These are phyloP conservation scores for Zaprionus capensis DNA, from an alignment of 1,140 invertebrate genomes.

Conservation along the genomic window DNA sequence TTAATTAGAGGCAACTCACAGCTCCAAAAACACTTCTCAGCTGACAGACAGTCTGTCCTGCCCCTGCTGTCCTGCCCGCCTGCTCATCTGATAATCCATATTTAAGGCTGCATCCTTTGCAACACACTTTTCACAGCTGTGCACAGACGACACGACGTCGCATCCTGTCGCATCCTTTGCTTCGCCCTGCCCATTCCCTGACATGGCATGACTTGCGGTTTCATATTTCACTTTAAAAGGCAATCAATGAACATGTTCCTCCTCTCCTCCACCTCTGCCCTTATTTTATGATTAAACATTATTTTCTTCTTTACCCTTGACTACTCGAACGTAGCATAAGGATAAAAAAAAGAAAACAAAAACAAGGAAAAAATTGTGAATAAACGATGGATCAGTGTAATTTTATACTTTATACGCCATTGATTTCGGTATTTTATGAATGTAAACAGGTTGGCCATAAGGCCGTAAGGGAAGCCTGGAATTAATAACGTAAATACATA, in stretches of 20 bases:
- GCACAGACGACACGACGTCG: slow-evolving; percentile 17
- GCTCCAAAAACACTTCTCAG: slow-evolving; percentile 20
- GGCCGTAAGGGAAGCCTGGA: slow-evolving; percentile 19
- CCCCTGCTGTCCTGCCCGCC: neutral
- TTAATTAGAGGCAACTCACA: slow-evolving; percentile 34
- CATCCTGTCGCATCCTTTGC: slow-evolving; percentile 63
- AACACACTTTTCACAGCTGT: slow-evolving; percentile 54
- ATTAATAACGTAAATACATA: slow-evolving; percentile 47
- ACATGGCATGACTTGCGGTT: slow-evolving; percentile 57
- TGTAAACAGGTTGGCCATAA: slow-evolving; percentile 36
- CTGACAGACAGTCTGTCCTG: slow-evolving; percentile 7
- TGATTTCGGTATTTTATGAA: slow-evolving; percentile 47
- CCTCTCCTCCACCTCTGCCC: neutral
- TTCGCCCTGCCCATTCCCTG: neutral
- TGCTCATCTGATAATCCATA: slow-evolving; percentile 4
- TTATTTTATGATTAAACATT: slow-evolving; percentile 23
- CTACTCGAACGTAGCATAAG: slow-evolving; percentile 14
- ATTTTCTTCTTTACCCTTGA: slow-evolving; percentile 9
- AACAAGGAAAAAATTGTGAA: slow-evolving; percentile 5
- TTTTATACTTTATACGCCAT: slow-evolving; percentile 49
- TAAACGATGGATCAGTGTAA: slow-evolving; percentile 34
- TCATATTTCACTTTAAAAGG: slow-evolving; percentile 64
- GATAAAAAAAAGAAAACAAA: neutral
- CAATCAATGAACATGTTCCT: slow-evolving; percentile 52
- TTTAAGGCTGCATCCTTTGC: neutral